Base-by-base conservation (phyloP, 2,113 vertebrate genomes). In the Brachyhypopomus occidentalis region DNA sequence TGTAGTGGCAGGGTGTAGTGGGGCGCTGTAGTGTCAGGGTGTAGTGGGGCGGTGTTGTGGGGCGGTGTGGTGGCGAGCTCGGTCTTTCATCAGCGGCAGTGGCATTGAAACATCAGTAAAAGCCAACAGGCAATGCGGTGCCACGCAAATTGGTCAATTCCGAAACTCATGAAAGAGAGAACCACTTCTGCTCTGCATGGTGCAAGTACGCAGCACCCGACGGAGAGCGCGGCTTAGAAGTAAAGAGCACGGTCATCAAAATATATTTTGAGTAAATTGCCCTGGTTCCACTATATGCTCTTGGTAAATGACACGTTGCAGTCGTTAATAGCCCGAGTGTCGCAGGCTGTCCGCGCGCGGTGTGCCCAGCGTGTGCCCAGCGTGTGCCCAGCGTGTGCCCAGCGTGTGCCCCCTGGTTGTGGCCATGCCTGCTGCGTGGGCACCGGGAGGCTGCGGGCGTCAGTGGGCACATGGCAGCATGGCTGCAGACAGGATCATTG, bases 401-500 rank as follows among this genome's bases (percentile, higher is more conserved):
- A 1, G 20, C 60, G 67, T 58, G 55, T 69, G 23, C 77, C 69
- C 45, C 45, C 45, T 52, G 45, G 45, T 52, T 52, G 45, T 52
- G 45, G 45, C 5, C 45, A 52, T 14, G 45, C 45, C 64, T 78
- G 62, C 69, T 70, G 25, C 71, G 62, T 75, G 77, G 70, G 69
- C 71, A 20, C 23, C 38, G 75, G 66, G 69, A 71, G 77, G 76
- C 77, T 80, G 72, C 77, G 77, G 78, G 78, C 72, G 36, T 79
- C 70, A 41, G 83, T 79, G 55, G 80, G 58, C 62, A 63, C 30
- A 75, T 41, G 63, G 60, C 79, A 76, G 71, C 77, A 73, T 82
- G 84, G 63, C 80, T 79, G 66, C 73, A 83, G 59, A 79, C 72
- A 77, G 48, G 58, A 71, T 85, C 81, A 85, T 80, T 85, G 77